Evolutionary conservation across 2,797 vertebrate species (phyloP), one percentile per base, ranked within the genome.

Genomic region (Danio albolineatus): DNA sequence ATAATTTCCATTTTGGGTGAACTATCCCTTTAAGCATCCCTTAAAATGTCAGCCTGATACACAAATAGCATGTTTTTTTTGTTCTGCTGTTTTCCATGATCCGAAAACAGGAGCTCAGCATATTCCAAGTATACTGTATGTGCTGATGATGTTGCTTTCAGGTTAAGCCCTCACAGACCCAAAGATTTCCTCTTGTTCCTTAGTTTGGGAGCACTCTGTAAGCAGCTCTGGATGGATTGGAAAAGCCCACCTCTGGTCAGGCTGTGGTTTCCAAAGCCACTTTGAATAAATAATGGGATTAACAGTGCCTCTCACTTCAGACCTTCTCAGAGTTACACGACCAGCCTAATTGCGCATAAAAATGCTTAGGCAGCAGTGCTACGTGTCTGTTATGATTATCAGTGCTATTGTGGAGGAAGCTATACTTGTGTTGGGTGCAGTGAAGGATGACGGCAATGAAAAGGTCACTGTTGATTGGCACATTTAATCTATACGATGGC

Each of bases 281-380:
- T 6, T 39, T 78, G 39, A 44, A 80, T 62, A 73, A 78, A 51
- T 74, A 77, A 84, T 49, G 75, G 39, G 71, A 77, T 80, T 71
- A 82, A 65, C 41, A 64, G 73, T 13, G 43, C 72, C 48, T 61
- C 16, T 62, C 57, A 65, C 46, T 62, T 17, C 28, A 71, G 36
- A 43, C 21, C 44, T 14, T 21, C 41, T 57, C 38, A 69, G 57
- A 71, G 28, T 41, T 48, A 69, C 54, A 46, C 41, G 51, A 59
- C n/a, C 4, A 7, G 64, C 16, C 51, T 82, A 51, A 81, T 60
- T 66, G 77, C 59, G 36, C 21, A 64, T 72, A 53, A 79, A 61
- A 81, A 83, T 46, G 61, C 66, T 17, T 14, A 74, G 60, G 28
- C 10, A 10, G 41, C 43, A 43, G 67, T 56, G 16, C 48, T n/a